These are phyloP conservation scores for Cepaea hortensis DNA, from an alignment of 2,888 invertebrate species.

Conservation along the genomic window DNA sequence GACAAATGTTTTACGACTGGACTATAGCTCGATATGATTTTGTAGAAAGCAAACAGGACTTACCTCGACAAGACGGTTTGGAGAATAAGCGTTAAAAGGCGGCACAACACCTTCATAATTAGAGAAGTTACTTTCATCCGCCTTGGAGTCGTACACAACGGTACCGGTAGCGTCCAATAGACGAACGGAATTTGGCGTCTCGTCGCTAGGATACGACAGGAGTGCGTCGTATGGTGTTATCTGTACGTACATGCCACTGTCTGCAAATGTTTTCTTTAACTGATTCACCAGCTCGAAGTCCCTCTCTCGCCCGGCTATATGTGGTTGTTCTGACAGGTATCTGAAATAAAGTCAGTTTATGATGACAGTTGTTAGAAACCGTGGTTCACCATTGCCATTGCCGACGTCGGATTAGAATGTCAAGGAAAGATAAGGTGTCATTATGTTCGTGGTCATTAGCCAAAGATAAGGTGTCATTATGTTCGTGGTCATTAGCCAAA, in stretches of 20 bases:
- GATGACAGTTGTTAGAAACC: neutral
- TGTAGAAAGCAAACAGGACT: neutral
- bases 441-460: too few species aligned
- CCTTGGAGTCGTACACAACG: conserved; percentile 32
- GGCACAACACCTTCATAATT: conserved; percentile 22
- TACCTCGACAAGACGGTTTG: conserved; percentile 36
- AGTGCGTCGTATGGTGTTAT: conserved; percentile 44
- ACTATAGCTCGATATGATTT: too few species aligned
- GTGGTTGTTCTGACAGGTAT: conserved; percentile 25
- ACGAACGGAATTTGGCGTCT: conserved; percentile 31
- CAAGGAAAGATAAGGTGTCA: too few species aligned
- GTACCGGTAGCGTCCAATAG: conserved; percentile 15
- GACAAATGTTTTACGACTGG: too few species aligned
- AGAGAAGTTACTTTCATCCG: conserved; percentile 37
- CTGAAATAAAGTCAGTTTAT: neutral
- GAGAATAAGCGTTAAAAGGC: conserved; percentile 41
- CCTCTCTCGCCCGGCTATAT: conserved; percentile 33
- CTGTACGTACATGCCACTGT: conserved; percentile 36
- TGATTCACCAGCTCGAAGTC: conserved; percentile 42
- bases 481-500: too few species aligned
- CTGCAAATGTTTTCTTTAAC: conserved; percentile 9
- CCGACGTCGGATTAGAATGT: too few species aligned
- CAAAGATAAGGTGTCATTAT: too few species aligned
- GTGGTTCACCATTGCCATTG: neutral
- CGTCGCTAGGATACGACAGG: conserved; percentile 40